Evolutionary conservation across 2,888 invertebrate genomes (phyloP).

Genomic region (Noctua comes): DNA sequence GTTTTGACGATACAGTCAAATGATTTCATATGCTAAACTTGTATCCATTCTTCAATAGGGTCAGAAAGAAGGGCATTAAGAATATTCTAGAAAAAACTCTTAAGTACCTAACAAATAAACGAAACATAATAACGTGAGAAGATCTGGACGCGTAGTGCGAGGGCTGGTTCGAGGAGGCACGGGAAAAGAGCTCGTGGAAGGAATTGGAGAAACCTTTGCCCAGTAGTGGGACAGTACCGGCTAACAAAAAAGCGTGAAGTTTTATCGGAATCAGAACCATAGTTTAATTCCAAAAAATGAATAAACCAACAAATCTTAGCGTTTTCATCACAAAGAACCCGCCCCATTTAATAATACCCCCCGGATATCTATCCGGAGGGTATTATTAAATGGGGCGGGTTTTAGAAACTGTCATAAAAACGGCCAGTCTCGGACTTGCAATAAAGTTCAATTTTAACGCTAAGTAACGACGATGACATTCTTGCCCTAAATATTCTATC

Average conservation of each 20-base stretch:
- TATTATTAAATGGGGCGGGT: too few species aligned
- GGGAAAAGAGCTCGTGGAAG: neutral
- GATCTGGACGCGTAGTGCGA: neutral
- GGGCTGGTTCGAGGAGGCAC: neutral
- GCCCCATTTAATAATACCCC: conserved; percentile 32
- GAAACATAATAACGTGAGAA: neutral
- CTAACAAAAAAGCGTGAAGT: neutral
- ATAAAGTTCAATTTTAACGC: conserved; percentile 58
- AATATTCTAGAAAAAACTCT: neutral
- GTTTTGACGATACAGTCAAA: neutral
- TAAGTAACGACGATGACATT: conserved; percentile 23
- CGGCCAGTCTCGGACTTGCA: conserved; percentile 15
- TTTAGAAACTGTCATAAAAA: conserved; percentile 28
- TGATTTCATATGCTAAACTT: neutral
- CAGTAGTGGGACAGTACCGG: neutral
- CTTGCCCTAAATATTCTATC: conserved; percentile 25
- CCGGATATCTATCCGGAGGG: too few species aligned
- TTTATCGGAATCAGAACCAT: neutral
- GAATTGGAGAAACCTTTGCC: neutral
- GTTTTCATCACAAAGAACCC: neutral
- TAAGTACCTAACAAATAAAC: neutral
- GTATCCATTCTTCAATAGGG: neutral
- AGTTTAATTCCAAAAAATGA: too few species aligned
- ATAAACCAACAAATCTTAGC: neutral
- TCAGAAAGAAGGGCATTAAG: neutral